Base-by-base conservation (phyloP, 2,888 invertebrate species). In the Standfussiana lucernea region DNA sequence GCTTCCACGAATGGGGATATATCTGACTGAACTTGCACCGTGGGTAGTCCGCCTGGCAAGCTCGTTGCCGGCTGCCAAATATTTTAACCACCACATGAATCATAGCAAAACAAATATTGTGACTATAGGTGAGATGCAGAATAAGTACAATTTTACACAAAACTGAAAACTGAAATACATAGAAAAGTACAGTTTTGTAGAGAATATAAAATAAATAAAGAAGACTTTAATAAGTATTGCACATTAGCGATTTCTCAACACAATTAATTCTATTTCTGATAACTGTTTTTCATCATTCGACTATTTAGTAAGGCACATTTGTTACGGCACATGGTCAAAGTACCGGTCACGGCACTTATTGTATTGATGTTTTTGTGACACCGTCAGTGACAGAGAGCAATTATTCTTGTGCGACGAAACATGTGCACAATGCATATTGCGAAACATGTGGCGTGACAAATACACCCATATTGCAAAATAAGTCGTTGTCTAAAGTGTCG, bases 361-460 rank as follows among this genome's bases (percentile, higher is more conserved):
- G 65, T 47, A 59, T 69, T 59, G 47, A 56, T 68, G 67, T 64
- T 76, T 61, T 45, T 70, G 47, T 82, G 82, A 81, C 53, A 50
- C 47, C 47, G 24, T 21, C n/a, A 45, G 61, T 47, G 50, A 45
- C 81, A 59, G 40, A n/a, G 35, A 64, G 28, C 47, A 62, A 79
- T 82, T 82, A 78, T 50, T 79, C 47, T 78, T 75, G 53, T 62
- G 66, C 40, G 61, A 64, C 37, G 56, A 82, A 82, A 64, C 42
- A 35, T 75, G 37, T 62, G 35, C 42, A 61, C 68, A 50, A 69
- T 50, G n/a, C 28, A 32, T 69, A 50, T 83, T 77, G 80, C 59
- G 50, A 37, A 77, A 68, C n/a, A 61, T 47, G 13, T 67, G 32
- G 71, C 32, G 50, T 71, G 83, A 71, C 71, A 82, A 70, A n/a